Evolutionary conservation across 92 coral and sea anemone species (phyloP).

Genomic region (Heteractis magnifica): DNA sequence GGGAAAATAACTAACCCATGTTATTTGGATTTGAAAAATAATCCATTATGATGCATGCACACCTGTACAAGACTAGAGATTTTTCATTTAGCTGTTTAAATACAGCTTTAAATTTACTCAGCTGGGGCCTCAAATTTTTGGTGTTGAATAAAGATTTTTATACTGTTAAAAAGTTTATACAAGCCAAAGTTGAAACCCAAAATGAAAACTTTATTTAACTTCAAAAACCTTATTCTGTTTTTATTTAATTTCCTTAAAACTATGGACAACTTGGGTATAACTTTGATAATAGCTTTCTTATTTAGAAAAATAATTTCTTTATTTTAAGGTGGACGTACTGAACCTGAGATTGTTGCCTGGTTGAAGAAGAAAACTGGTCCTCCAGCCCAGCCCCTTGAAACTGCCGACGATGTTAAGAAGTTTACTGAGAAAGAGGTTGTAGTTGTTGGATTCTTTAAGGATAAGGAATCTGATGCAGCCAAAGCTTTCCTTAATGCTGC

Average conservation of each 20-base stretch:
- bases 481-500: conserved; percentile 88
- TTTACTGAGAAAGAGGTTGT: conserved; percentile 73
- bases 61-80: neutral
- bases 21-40: neutral
- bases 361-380: conserved; percentile 96
- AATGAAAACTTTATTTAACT: no score
- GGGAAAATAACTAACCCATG: no score
- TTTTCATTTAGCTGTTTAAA: neutral
- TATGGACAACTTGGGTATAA: neutral
- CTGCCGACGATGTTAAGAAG: conserved; percentile 78
- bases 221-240: neutral
- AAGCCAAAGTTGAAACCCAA: neutral
- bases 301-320: neutral
- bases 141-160: neutral
- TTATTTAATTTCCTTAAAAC: no score
- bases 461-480: conserved; percentile 82
- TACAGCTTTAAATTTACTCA: neutral
- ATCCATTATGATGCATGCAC: neutral
- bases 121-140: neutral
- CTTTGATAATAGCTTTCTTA: neutral
- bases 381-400: conserved; percentile 74
- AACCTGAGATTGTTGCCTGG: conserved; percentile 82
- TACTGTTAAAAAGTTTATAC: neutral
- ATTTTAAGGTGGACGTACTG: conserved; percentile 84
- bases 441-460: conserved; percentile 86